These are phyloP conservation scores for Podilymbus podiceps DNA, from an alignment of 2,113 vertebrate genomes.

Conservation along the genomic window DNA sequence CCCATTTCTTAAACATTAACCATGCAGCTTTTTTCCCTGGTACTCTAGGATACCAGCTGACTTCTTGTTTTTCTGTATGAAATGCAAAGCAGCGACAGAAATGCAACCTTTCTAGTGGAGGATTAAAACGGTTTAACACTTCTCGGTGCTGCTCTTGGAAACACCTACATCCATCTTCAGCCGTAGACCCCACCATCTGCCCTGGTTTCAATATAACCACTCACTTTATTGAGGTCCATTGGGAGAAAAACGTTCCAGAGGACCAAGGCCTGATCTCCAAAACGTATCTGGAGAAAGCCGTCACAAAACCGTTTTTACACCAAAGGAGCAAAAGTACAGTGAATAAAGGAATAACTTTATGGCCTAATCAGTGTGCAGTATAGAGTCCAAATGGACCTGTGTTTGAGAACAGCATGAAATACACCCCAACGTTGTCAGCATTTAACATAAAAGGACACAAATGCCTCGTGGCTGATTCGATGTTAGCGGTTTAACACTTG, in stretches of 20 bases:
- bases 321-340: background rate
- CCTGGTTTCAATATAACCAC: rapidly evolving
- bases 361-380: background rate
- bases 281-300: background rate
- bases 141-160: background rate
- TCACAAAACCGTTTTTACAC: background rate
- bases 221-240: background rate
- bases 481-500: background rate
- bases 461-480: background rate
- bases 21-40: background rate
- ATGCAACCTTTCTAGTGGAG: background rate
- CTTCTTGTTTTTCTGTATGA: background rate
- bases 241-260: background rate
- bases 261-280: background rate
- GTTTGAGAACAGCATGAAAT: background rate
- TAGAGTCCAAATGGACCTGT: background rate
- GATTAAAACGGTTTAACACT: background rate
- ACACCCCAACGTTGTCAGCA: background rate
- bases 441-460: background rate
- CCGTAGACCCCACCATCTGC: background rate
- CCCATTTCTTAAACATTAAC: background rate
- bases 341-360: background rate
- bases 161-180: background rate
- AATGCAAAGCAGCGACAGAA: background rate
- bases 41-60: background rate